Evolutionary conservation across 1,140 invertebrate genomes (phyloP), one percentile per base, ranked within the genome.

Genomic region (Linepithema humile): DNA sequence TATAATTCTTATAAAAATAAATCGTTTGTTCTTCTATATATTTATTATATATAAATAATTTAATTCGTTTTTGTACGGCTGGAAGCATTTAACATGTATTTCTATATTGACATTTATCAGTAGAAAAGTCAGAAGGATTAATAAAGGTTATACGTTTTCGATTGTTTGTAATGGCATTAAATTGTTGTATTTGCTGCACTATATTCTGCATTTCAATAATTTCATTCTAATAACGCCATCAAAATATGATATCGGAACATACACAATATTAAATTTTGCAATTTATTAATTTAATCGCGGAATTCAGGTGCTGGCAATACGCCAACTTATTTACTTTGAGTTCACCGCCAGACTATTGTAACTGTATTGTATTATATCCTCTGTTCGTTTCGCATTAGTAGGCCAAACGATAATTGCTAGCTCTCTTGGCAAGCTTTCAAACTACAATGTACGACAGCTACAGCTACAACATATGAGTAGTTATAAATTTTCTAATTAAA

Each of bases 371-470:
- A 84, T 43, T 82, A 57, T 82, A 70, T 65, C 38, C 65, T 65
- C 40, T 55, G 6, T 26, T 53, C 20, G 3, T 32, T 40, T 53
- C 35, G 12, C 29, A n/a, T 74, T 53, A 80, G 60, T 55, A 55
- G 17, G 32, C 1, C 17, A 80, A 53, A 20, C 26, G 40, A 50
- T 29, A 67, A 62, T 64, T 12, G 29, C 53, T 82, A 73, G 64
- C 59, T 72, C 45, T 17, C n/a, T 83, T 85, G 86, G 83, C 87
- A 74, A 23, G 23, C 23, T 73, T 88, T 85, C 83, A 88, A 72
- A 48, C 12, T 53, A 12, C 53, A 74, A n/a, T 45, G n/a, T 64
- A 35, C 15, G 40, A 60, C 23, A 82, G 35, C n/a, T 65, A 1
- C 26, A 29, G 40, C 15, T 20, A 62, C 26, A 75, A 48, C 48